Percentiles rank a stretch among this genome's conserved stretches.
Conservation (phyloP, 2,113 vertebrate species). For the cattle (Bos taurus) region ARS-UCD2.0 NC_037330.1:55644501-55645000, state of each 20-base stretch:
- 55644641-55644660: not conserved
- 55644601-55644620: not conserved
- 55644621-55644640: not conserved
- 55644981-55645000: accelerated
- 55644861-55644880: too few relatives aligned
- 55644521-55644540: not conserved
- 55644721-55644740: not conserved
- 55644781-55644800: too few relatives aligned
- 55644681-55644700: not conserved
- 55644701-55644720: not conserved
- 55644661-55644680: not conserved
- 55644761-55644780: too few relatives aligned
- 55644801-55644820: too few relatives aligned
- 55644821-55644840: accelerated
- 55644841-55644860: too few relatives aligned
- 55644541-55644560: not conserved
- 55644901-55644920: too few relatives aligned
- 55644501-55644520: not conserved
- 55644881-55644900: too few relatives aligned
- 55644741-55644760: not conserved
- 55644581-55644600: not conserved
- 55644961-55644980: accelerated
- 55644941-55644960: too few relatives aligned
- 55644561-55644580: not conserved
- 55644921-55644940: too few relatives aligned